Conservation (phyloP, 2,113 vertebrate genomes). For the Perccottus glenii region DNA sequence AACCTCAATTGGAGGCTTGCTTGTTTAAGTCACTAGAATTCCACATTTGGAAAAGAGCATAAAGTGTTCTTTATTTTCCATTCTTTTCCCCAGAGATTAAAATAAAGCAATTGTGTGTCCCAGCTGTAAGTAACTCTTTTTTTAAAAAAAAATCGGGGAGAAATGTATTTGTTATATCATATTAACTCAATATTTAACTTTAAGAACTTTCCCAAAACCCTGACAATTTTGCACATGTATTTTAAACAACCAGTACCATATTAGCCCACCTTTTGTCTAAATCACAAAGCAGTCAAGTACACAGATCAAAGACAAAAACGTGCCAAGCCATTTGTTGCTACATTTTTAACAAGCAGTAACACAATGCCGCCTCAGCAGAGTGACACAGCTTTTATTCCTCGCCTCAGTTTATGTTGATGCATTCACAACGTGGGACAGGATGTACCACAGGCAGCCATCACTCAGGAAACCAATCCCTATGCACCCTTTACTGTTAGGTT, state of each 20-base stretch:
- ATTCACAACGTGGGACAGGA: conserved; percentile 54
- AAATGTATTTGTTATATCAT: conserved; percentile 11
- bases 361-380: conserved; percentile 49
- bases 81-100: conserved; percentile 3
- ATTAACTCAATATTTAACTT: background rate
- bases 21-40: conserved; percentile 64
- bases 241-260: background rate
- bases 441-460: conserved; percentile 47
- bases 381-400: conserved; percentile 66
- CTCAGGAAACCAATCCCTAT: conserved; percentile 51
- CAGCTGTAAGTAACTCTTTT: conserved; percentile 43
- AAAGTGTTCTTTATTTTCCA: conserved; percentile 37
- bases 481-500: too few relatives aligned
- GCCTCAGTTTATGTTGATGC: conserved; percentile 58
- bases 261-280: conserved; percentile 12
- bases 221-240: background rate
- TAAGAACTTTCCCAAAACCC: background rate
- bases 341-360: conserved; percentile 49
- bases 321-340: conserved; percentile 37
- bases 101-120: conserved; percentile 37
- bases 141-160: conserved; percentile 25
- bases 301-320: conserved; percentile 38
- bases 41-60: conserved; percentile 55
- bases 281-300: conserved; percentile 14
- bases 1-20: conserved; percentile 72